A percentile compares a stretch with the other conserved stretches of the same genome.
Conservation (phyloP, 2,797 vertebrate species). For the Percopsis omiscomaycus region DNA sequence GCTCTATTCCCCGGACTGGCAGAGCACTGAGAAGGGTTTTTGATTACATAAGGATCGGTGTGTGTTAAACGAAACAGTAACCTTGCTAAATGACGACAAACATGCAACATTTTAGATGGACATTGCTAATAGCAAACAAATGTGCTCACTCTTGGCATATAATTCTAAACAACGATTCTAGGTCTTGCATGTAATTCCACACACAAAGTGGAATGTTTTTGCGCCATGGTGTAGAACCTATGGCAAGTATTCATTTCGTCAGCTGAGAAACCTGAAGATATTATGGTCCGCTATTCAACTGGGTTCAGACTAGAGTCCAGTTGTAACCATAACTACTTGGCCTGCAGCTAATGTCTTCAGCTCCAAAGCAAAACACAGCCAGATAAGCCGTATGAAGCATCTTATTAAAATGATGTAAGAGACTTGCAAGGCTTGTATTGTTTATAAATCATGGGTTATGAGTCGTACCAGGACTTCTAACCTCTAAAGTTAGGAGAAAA, state of each 20-base stretch:
- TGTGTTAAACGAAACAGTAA: slow-evolving; percentile 62
- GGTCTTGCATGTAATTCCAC: slow-evolving; percentile 37
- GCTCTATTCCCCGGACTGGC: neutral
- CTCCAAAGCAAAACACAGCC: slow-evolving; percentile 52
- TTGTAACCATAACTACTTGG: slow-evolving; percentile 59
- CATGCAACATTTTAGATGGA: slow-evolving; percentile 26
- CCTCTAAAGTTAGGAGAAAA: neutral
- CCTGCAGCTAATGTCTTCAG: slow-evolving; percentile 62
- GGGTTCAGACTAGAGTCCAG: slow-evolving; percentile 56
- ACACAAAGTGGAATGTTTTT: slow-evolving; percentile 41
- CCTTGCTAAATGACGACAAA: slow-evolving; percentile 60
- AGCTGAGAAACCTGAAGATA: slow-evolving; percentile 51
- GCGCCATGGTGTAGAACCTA: slow-evolving; percentile 32
- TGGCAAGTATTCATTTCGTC: slow-evolving; percentile 53
- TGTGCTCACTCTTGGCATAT: slow-evolving; percentile 47
- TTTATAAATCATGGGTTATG: slow-evolving; percentile 40
- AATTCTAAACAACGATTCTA: slow-evolving; percentile 53
- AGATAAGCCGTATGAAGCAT: slow-evolving; percentile 51
- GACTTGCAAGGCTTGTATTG: slow-evolving; percentile 40
- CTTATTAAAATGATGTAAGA: slow-evolving; percentile 60
- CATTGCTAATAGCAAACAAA: slow-evolving; percentile 61
- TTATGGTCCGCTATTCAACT: slow-evolving; percentile 54
- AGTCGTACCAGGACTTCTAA: too few relatives aligned
- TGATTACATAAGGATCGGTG: slow-evolving; percentile 17
- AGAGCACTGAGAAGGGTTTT: slow-evolving; percentile 36